Conservation (phyloP, 2,113 vertebrate genomes). For the Chlorodrepanis virens region DNA sequence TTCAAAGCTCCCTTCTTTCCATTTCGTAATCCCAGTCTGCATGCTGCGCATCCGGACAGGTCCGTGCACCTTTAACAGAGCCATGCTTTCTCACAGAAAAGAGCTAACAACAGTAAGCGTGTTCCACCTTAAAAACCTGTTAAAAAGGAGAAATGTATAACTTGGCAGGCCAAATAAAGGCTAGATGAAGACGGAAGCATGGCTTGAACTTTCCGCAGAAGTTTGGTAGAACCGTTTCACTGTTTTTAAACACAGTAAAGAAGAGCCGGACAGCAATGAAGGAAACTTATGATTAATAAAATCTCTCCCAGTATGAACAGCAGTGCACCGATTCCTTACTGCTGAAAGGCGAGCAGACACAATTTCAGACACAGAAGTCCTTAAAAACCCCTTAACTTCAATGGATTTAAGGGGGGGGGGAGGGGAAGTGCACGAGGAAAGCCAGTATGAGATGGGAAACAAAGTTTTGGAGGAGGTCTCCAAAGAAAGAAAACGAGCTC, state of each 20-base stretch:
- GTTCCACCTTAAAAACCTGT: constrained; percentile 41
- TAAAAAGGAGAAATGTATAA: neutral
- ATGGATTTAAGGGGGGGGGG: accelerated
- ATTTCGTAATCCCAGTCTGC: constrained; percentile 89
- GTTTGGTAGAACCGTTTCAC: accelerated
- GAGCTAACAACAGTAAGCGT: neutral
- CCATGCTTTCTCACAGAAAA: constrained; percentile 66
- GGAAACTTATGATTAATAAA: neutral
- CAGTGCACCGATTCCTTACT: accelerated
- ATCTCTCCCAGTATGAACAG: neutral
- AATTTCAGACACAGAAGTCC: neutral
- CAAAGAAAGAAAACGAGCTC: neutral
- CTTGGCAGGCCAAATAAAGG: neutral
- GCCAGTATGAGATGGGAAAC: accelerated
- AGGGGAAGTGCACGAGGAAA: accelerated
- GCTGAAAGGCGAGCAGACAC: neutral
- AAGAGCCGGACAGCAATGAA: accelerated
- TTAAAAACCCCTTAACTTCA: neutral
- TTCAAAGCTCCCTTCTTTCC: constrained; percentile 96
- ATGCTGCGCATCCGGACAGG: constrained; percentile 85
- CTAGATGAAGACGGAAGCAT: neutral
- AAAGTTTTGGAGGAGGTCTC: neutral
- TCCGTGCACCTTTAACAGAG: constrained; percentile 85
- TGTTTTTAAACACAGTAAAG: accelerated
- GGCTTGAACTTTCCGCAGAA: neutral